Evolutionary conservation across 2,797 vertebrate genomes (phyloP), one percentile per base, ranked within the genome.

Genomic region (Pterois miles): DNA sequence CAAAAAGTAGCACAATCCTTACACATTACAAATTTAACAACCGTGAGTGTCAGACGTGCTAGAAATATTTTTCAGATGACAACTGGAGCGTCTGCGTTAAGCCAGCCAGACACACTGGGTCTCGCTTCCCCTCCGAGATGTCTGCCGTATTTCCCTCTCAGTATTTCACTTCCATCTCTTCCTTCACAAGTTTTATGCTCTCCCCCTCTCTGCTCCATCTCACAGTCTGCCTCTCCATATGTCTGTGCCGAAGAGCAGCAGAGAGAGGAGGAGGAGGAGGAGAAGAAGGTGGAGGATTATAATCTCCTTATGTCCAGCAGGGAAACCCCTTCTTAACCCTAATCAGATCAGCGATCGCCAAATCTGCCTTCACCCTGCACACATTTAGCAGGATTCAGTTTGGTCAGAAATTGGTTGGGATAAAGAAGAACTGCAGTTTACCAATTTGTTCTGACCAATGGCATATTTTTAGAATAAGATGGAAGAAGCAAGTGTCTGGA

Each of bases 321-420:
- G 81, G 90, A 93, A 93, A 91, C 90, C 76, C 85, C 85, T 80
- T 88, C 89, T 92, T 89, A 93, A 87, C 83, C 75, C 82, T 90
- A 91, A 94, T 91, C 83, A 90, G 92, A 91, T 92, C 76, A 88
- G 84, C 62, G 18, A 74, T 71, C 40, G 4, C 58, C 66, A 87
- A 84, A 87, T 83, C 80, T 82, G 83, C 82, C 86, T 59, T 72
- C 73, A 22, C 70, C 59, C 46, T 72, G 67, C 66, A 71, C 80
- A 88, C 70, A 18, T 75, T 86, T 43, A 76, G 33, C 48, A 48
- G 43, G 54, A 75, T 14, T 80, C 48, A n/a, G 10, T 59, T 66
- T 53, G 31, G 25, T n/a, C 16, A 59, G 46, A 74, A 70, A 71
- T 36, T 25, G 67, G 6, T 1, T 23, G 27, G 18, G 14, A 60